Evolutionary conservation across 2,113 vertebrate species (phyloP), one percentile per base, ranked within the genome.

Genomic region (Etia nguti): DNA sequence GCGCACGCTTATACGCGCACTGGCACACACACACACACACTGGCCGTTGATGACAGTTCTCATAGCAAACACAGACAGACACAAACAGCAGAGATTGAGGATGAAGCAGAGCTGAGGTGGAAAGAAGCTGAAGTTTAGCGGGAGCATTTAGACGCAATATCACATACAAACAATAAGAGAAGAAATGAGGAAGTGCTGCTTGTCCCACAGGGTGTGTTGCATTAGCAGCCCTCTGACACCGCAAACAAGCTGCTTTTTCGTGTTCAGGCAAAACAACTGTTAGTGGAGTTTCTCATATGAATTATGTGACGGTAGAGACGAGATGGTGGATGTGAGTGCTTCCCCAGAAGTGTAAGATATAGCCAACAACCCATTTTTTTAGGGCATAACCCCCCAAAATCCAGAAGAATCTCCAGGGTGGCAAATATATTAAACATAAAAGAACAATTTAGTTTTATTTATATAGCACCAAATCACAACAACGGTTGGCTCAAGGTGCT

Each of bases 41-140:
- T 22, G n/a, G 84, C 68, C 80, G 85, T 97, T 97, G 96, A 97
- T 96, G 96, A 95, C 96, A 90, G 93, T 92, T 81, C 85, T 85
- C 92, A 84, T 13, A 8, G 10, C 26, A 38, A 26, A 65, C 83
- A 50, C 81, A 38, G 6, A 50, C 83, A 73, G 68, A 34, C 80
- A 84, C 22, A 68, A 24, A 80, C 70, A 54, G 24, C 18, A 75
- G 46, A 91, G 41, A 82, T 26, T 54, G 62, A 60, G 84, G 88
- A 82, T 52, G 56, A 91, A 48, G 4, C 43, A 31, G 46, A 50
- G 1, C 24, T 50, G 70, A 46, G 89, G 96, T 97, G 97, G 96
- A 96, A 97, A 94, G 90, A 94, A 94, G 90, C 70, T 80, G 50
- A 68, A 81, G 85, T 88, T 85, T 48, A 85, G 68, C 80, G 12